A percentile compares a stretch with the other conserved stretches of the same genome.
These are phyloP conservation scores for Poeciliopsis presidionis DNA, from an alignment of 2,797 vertebrate genomes.

Conservation along the genomic window DNA sequence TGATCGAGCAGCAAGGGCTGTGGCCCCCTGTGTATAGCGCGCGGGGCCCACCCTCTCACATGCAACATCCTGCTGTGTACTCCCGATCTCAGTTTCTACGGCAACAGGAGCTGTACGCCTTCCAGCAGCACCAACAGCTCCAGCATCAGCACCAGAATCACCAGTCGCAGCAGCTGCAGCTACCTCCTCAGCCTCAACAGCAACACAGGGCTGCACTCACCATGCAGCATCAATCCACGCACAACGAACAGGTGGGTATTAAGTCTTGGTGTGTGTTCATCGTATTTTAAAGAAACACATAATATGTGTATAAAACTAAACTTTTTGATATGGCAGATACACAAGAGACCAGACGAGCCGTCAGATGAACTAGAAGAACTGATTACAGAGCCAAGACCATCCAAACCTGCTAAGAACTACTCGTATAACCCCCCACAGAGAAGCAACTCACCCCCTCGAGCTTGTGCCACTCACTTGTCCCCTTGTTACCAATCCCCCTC, in stretches of 20 bases:
- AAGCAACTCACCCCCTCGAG: slow-evolving; percentile 76
- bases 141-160: slow-evolving; percentile 83
- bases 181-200: slow-evolving; percentile 84
- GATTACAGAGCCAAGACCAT: slow-evolving; percentile 83
- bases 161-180: slow-evolving; percentile 76
- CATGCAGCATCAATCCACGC: slow-evolving; percentile 75
- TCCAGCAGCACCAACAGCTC: slow-evolving; percentile 91
- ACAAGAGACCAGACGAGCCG: slow-evolving; percentile 88
- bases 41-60: slow-evolving; percentile 90
- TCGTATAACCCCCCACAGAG: slow-evolving; percentile 85
- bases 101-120: slow-evolving; percentile 94
- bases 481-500: slow-evolving; percentile 92
- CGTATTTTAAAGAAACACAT: not conserved
- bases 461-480: slow-evolving; percentile 85
- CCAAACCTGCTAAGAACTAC: slow-evolving; percentile 89
- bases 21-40: slow-evolving; percentile 96
- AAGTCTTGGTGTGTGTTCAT: not conserved
- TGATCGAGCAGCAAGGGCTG: slow-evolving; percentile 95
- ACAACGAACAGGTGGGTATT: slow-evolving; percentile 78
- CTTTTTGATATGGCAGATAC: slow-evolving; percentile 53
- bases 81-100: slow-evolving; percentile 93
- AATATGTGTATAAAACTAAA: slow-evolving; percentile 8
- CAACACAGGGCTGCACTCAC: slow-evolving; percentile 72
- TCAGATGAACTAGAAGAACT: slow-evolving; percentile 86
- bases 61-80: slow-evolving; percentile 95